Evolutionary conservation across 2,888 invertebrate genomes (phyloP), one percentile per base, ranked within the genome.

Genomic region (Machimus atricapillus): DNA sequence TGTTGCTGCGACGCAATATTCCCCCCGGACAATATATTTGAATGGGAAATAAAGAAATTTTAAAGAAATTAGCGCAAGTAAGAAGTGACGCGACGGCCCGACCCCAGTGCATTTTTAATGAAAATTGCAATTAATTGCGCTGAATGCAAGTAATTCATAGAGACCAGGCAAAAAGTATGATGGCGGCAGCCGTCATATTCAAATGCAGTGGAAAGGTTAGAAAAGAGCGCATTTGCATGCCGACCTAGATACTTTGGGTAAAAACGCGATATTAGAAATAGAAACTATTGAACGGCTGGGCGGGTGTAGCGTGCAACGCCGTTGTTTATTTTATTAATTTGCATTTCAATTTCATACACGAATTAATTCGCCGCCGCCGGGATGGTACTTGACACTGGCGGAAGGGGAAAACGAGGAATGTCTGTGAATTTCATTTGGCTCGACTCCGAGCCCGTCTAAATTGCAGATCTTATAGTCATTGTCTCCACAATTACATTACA

Each of bases 201-300:
- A 82, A 82, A 82, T 82, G 82, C 66, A 27, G 76, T 58, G 19
- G 37, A 56, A 66, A 82, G 82, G 82, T 82, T 82, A 82, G 82
- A 82, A 58, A 82, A 66, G 14, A 82, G 58, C 56, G n/a, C 56
- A 82, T 82, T 82, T 31, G 82, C 82, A 82, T 82, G 82, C 37
- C 66, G 82, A 82, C 82, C 82, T 66, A 82, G 66, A 82, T 82
- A 82, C 37, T 82, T 56, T 76, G 34, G 58, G 52, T 82, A 82
- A 82, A 82, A 82, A 82, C 82, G 82, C 82, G 40, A 82, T 82
- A 82, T 82, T 82, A 58, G 82, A 66, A 82, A 82, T 52, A 82
- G 56, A 82, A 81, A 82, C 52, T 58, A 82, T 82, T 82, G 56
- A 82, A 58, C 27, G 34, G 34, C 66, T 5, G 66, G 56, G 34